Evolutionary conservation across 2,113 vertebrate genomes (phyloP).

Genomic region (Bubo scandiacus): DNA sequence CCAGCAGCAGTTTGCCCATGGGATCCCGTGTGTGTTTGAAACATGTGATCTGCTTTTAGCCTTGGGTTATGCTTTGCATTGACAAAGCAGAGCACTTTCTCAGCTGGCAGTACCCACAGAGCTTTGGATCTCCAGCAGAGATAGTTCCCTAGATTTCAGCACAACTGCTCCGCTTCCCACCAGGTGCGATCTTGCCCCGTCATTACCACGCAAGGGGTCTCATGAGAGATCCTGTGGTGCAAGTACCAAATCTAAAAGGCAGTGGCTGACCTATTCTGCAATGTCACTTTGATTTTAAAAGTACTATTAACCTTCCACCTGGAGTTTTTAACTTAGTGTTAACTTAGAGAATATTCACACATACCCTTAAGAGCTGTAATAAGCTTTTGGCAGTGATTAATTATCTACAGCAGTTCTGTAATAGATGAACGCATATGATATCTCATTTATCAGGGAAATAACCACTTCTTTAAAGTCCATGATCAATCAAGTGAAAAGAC

Average conservation of each 20-base stretch:
- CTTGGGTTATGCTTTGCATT: not conserved
- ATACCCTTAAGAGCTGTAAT: slow-evolving; percentile 60
- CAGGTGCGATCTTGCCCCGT: rapidly evolving
- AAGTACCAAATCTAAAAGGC: slow-evolving; percentile 38
- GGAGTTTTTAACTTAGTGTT: slow-evolving; percentile 24
- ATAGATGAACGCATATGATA: slow-evolving; percentile 44
- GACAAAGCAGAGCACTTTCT: not conserved
- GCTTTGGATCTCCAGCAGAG: not conserved
- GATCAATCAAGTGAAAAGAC: slow-evolving; percentile 46
- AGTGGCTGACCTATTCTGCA: slow-evolving; percentile 18
- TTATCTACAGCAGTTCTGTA: slow-evolving; percentile 34
- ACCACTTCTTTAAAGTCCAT: slow-evolving; percentile 50
- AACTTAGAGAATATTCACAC: slow-evolving; percentile 53
- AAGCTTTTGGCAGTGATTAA: slow-evolving; percentile 72
- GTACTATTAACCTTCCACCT: slow-evolving; percentile 68
- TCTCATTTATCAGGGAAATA: slow-evolving; percentile 62
- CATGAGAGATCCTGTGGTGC: not conserved
- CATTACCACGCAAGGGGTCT: not conserved
- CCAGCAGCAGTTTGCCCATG: not conserved
- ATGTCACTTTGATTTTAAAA: slow-evolving; percentile 53
- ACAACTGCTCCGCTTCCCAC: not conserved
- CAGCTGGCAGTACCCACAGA: not conserved
- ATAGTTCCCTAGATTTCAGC: not conserved
- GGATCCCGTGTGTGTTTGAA: not conserved
- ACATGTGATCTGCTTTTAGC: slow-evolving; percentile 27